These are phyloP conservation scores for Graphium colonna DNA, from an alignment of 2,888 invertebrate genomes.

Conservation along the genomic window DNA sequence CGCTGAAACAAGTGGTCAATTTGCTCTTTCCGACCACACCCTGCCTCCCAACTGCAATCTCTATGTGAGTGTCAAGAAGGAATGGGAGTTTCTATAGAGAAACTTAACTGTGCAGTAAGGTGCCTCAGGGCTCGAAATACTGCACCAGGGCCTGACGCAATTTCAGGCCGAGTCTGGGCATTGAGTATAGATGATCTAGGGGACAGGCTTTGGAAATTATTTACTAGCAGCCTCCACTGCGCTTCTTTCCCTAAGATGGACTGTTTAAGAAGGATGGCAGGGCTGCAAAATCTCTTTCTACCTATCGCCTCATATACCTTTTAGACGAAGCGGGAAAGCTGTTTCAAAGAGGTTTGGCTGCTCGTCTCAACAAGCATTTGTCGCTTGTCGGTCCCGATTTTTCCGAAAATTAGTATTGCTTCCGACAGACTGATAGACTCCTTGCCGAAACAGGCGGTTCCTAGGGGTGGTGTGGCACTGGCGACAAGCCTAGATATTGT, in stretches of 20 bases:
- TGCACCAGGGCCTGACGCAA: conserved; percentile 3
- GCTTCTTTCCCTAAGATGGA: conserved; percentile 12
- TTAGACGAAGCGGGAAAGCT: conserved; percentile 28
- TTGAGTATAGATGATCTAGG: background rate
- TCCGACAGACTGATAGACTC: conserved; percentile 20
- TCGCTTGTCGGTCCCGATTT: conserved; percentile 19
- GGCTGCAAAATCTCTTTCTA: conserved; percentile 24
- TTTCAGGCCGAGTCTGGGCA: background rate
- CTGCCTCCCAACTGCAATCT: background rate
- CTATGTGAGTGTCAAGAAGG: background rate
- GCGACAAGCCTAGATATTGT: conserved; percentile 30
- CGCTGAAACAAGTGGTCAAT: background rate
- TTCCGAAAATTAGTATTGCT: conserved; percentile 18
- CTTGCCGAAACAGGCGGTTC: conserved; percentile 15
- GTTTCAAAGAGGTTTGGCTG: no score
- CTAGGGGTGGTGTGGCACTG: conserved; percentile 26
- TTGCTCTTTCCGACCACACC: background rate
- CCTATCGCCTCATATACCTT: conserved; percentile 26
- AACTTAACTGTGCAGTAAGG: background rate
- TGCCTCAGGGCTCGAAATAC: background rate
- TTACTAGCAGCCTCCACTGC: conserved; percentile 7
- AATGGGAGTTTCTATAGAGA: background rate
- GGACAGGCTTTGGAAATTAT: conserved; percentile 6
- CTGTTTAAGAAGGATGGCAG: conserved; percentile 21
- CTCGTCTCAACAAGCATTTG: conserved; percentile 19